phyloP scores from a whole-genome alignment of 2,888 invertebrate genomes.

The Neelides folsomi region DNA sequence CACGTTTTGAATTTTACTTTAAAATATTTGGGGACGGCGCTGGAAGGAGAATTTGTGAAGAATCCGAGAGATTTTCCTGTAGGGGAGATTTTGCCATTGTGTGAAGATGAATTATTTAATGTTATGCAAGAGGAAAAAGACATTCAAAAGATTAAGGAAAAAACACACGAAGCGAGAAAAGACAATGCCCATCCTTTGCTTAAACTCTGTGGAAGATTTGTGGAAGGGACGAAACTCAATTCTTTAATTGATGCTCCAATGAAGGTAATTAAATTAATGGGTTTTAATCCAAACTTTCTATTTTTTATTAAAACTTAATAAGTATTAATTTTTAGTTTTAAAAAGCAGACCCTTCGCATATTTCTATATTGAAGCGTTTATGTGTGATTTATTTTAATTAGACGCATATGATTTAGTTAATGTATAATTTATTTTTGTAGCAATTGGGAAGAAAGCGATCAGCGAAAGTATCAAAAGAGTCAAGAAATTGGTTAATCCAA shows the following conservation, averaged over 20 bases:
- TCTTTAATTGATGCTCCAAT: constrained; percentile 7
- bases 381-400: too few species aligned
- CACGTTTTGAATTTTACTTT: constrained; percentile 10
- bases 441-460: too few species aligned
- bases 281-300: too few species aligned
- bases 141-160: constrained; percentile 7
- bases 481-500: too few species aligned
- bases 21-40: constrained; percentile 4
- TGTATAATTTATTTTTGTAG: too few species aligned
- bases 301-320: too few species aligned
- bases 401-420: too few species aligned
- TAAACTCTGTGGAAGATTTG: constrained; percentile 2
- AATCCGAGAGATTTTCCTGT: constrained; percentile 7
- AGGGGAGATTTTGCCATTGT: constrained; percentile 1
- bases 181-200: constrained; percentile 10
- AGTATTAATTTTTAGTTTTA: too few species aligned
- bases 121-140: constrained; percentile 9
- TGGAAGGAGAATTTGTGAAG: not conserved
- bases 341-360: too few species aligned
- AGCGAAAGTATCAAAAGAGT: too few species aligned
- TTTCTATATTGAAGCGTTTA: too few species aligned
- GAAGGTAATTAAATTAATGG: too few species aligned
- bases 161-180: constrained; percentile 10
- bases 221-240: not conserved
- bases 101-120: constrained; percentile 11